Base-by-base conservation (phyloP, 2,113 vertebrate genomes). In the Etheostoma spectabile region DNA sequence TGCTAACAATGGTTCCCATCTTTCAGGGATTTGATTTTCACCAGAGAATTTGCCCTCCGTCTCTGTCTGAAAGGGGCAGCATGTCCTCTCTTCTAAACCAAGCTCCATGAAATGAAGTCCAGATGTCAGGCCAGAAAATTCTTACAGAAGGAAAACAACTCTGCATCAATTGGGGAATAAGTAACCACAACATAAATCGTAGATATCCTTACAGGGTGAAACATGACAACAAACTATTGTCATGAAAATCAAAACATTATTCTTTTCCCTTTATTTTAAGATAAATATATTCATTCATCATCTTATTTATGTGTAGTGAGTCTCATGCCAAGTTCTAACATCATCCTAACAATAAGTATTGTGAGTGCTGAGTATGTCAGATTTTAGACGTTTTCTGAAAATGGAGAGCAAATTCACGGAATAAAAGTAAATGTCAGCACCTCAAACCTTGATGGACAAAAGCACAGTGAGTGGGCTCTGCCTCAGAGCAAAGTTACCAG, bases 61-160 rank as follows among this genome's bases (percentile, higher is more conserved):
- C 42, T 59, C 13, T 8, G 53, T 56, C 24, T 57, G 7, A 68
- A 59, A 56, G 30, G 27, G 57, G 30, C 51, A 84, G 45, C 22
- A 65, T 56, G 66, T 78, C 73, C 49, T 27, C 33, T 49, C 55
- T 88, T 38, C 13, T 59, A 70, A 76, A 49, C 24, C 8, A 22
- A 63, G 51, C 55, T 59, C 52, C n/a, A 6, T 73, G 59, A 74
- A 81, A 92, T 88, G 15, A 78, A 55, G 70, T 74, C 88, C 88
- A 92, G 83, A 92, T 91, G 89, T 74, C 77, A 18, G 38, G 22
- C 38, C 18, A 76, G 52, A 74, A 79, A 59, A 53, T 52, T 77
- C 82, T 55, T 77, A 85, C 53, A 53, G 35, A 76, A 30, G 38
- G n/a, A 4, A 42, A 57, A 62, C 51, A 45, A 42, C 1, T 21